Evolutionary conservation across 2,888 invertebrate species (phyloP).

Genomic region (Drosophila lutescens): DNA sequence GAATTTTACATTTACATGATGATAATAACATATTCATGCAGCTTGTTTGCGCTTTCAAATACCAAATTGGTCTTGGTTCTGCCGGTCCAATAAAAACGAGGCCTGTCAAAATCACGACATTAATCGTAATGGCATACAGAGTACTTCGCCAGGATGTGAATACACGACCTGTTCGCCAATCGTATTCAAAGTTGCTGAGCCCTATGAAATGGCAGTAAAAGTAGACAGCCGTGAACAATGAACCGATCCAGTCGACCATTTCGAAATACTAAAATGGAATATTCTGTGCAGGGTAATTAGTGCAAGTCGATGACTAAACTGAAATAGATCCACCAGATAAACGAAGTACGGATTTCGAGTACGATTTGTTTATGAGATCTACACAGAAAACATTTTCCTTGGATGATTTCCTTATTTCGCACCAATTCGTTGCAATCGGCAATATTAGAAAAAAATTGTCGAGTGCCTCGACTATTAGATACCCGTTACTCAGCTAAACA

Average conservation of each 20-base stretch:
- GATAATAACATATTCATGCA: background rate
- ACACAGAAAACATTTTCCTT: background rate
- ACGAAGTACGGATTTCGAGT: background rate
- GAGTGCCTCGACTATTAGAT: too few species aligned
- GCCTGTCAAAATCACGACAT: too few species aligned
- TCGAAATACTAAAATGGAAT: background rate
- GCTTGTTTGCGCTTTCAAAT: background rate
- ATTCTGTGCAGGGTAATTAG: background rate
- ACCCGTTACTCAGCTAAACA: too few species aligned
- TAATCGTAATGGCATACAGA: background rate
- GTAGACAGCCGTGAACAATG: background rate
- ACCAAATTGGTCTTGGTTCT: background rate
- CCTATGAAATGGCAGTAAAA: slow-evolving; percentile 16
- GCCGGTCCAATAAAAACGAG: background rate
- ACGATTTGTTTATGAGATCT: background rate
- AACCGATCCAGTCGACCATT: slow-evolving; percentile 23
- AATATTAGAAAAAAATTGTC: too few species aligned
- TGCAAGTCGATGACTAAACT: background rate
- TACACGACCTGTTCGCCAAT: slow-evolving; percentile 12
- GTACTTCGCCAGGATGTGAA: background rate
- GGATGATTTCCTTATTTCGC: too few species aligned
- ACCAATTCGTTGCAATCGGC: too few species aligned
- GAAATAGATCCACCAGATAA: background rate
- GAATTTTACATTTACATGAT: too few species aligned
- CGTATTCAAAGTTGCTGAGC: slow-evolving; percentile 13